These are phyloP conservation scores for Alauda arvensis DNA, from an alignment of 2,797 vertebrate genomes.

Conservation along the genomic window DNA sequence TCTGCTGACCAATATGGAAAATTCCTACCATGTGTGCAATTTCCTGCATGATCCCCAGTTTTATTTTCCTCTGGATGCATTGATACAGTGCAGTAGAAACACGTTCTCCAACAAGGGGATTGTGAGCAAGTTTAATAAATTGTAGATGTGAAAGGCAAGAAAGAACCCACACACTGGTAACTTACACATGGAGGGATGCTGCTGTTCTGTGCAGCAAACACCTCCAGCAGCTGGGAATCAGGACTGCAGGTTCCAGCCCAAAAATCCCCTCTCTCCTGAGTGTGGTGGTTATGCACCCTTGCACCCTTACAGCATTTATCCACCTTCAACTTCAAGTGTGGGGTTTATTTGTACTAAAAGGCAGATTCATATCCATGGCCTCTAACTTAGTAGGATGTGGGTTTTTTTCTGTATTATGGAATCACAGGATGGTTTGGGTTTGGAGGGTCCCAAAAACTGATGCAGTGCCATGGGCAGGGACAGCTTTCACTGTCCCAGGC, in stretches of 20 bases:
- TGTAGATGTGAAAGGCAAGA: background rate
- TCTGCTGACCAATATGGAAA: background rate
- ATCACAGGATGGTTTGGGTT: background rate
- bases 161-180: fast-evolving
- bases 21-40: background rate
- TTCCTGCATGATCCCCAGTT: background rate
- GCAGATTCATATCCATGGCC: background rate
- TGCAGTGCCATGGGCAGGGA: background rate
- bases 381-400: background rate
- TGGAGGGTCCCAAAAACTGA: background rate
- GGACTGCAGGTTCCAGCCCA: background rate
- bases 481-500: fast-evolving
- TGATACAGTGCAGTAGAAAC: background rate
- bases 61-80: background rate
- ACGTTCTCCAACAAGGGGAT: background rate
- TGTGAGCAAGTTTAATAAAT: background rate
- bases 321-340: background rate
- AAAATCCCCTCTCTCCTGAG: background rate
- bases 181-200: background rate
- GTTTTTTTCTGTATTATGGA: background rate
- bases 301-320: background rate
- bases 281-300: background rate
- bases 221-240: background rate
- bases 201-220: background rate
- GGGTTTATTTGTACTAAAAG: background rate